Evolutionary conservation across 1,140 invertebrate genomes (phyloP).

Genomic region (Choristoneura fumiferana): DNA sequence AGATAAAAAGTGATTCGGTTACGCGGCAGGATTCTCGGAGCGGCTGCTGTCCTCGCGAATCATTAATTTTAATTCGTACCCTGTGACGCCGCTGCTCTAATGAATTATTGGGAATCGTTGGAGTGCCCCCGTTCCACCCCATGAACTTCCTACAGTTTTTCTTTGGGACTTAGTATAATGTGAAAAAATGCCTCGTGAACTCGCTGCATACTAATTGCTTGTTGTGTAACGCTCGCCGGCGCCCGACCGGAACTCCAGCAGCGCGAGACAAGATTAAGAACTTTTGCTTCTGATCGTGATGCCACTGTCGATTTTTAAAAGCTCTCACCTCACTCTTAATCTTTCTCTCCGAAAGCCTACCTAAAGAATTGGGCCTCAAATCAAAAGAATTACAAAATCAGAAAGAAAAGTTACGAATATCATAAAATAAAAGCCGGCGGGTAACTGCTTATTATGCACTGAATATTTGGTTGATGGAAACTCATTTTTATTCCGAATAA

Average conservation of each 20-base stretch:
- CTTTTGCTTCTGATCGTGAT: constrained; percentile 62
- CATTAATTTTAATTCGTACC: constrained; percentile 78
- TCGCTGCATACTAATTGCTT: constrained; percentile 75
- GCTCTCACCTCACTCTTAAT: constrained; percentile 45
- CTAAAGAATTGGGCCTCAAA: constrained; percentile 31
- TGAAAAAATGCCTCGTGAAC: constrained; percentile 73
- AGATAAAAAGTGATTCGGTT: constrained; percentile 71
- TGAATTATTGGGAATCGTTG: constrained; percentile 76
- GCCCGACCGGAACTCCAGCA: constrained; percentile 51
- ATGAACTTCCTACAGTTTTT: constrained; percentile 64
- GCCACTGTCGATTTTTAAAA: constrained; percentile 43
- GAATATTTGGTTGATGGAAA: constrained; percentile 63
- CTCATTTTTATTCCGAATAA: constrained; percentile 67
- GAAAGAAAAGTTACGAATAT: constrained; percentile 40
- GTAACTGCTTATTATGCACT: constrained; percentile 59
- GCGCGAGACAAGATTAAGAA: constrained; percentile 65
- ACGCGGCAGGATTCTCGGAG: constrained; percentile 57
- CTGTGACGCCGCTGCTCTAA: constrained; percentile 69
- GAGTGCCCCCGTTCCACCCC: constrained; percentile 50
- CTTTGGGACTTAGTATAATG: constrained; percentile 75
- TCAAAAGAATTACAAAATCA: constrained; percentile 45
- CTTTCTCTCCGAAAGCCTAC: constrained; percentile 35
- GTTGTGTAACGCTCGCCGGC: constrained; percentile 62
- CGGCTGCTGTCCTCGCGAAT: constrained; percentile 63
- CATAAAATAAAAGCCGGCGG: constrained; percentile 20